These are phyloP conservation scores for Boloria selene DNA, from an alignment of 2,888 invertebrate species.

Conservation along the genomic window DNA sequence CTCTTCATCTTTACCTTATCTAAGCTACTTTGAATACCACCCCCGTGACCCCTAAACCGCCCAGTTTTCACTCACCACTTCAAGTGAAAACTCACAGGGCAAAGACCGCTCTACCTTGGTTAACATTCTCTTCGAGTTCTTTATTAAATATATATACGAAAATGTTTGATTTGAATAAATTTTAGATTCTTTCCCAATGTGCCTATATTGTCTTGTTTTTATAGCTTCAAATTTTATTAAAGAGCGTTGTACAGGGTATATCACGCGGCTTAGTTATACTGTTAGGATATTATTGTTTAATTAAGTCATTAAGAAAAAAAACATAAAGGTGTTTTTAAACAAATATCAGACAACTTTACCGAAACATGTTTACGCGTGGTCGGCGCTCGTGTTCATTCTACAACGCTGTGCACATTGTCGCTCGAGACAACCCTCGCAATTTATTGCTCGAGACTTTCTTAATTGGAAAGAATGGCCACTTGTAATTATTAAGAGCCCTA, in stretches of 20 bases:
- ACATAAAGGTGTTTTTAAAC: slow-evolving; percentile 47
- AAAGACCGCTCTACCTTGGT: slow-evolving; percentile 80
- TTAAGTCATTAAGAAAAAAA: slow-evolving; percentile 66
- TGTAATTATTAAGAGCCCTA: slow-evolving; percentile 82
- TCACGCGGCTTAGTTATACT: slow-evolving; percentile 66
- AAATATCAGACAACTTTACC: slow-evolving; percentile 62
- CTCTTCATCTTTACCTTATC: slow-evolving; percentile 82
- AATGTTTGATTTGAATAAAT: slow-evolving; percentile 77
- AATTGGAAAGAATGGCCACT: slow-evolving; percentile 83
- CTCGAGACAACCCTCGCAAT: slow-evolving; percentile 75
- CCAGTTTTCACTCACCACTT: slow-evolving; percentile 69
- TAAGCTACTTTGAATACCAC: slow-evolving; percentile 78
- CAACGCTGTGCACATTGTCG: slow-evolving; percentile 36
- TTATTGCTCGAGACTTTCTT: slow-evolving; percentile 81
- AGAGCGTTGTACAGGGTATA: slow-evolving; percentile 47
- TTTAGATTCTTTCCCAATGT: slow-evolving; percentile 76
- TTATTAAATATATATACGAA: slow-evolving; percentile 81
- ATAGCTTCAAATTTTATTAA: slow-evolving; percentile 70
- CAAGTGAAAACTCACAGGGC: slow-evolving; percentile 80
- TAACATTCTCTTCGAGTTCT: slow-evolving; percentile 81
- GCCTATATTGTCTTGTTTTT: slow-evolving; percentile 63
- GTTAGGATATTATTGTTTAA: slow-evolving; percentile 64
- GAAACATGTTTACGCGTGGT: slow-evolving; percentile 69
- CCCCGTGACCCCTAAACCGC: slow-evolving; percentile 55
- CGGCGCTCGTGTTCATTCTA: slow-evolving; percentile 52